Evolutionary conservation across 2,888 invertebrate species (phyloP), one percentile per base, ranked within the genome.

Genomic region (Agyllia agylla): DNA sequence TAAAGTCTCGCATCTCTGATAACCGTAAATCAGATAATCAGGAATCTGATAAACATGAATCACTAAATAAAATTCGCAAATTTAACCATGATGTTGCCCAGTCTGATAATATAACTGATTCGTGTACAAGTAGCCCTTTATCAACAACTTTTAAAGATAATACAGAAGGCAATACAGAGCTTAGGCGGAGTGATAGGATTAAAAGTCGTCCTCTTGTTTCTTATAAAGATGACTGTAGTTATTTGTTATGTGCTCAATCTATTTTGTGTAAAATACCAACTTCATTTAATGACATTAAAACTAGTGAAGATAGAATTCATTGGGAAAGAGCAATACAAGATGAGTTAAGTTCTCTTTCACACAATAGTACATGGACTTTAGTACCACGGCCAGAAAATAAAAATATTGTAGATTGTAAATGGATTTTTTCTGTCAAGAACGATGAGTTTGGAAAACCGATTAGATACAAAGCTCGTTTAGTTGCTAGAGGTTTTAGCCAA

Each of bases 291-390:
- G 92, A 93, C 70, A 91, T 92, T 84, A 83, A 88, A 84, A 80
- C 1, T 79, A 31, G 89, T 9, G 20, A 87, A 31, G 92, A 94
- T 90, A 91, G 82, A 20, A 11, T 2, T 90, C 33, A 89, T 20
- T 94, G 93, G 94, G 64, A 82, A 38, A 6, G 30, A 3, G 92
- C 91, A 24, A 90, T 92, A 27, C 84, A 86, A 35, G 91, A 92
- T 42, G 92, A 94, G 89, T 49, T 93, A 78, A 73, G 94, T 86
- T 94, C 92, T 31, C 90, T 95, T 87, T 5, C 85, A n/a, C 81
- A 30, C 64, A 95, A 95, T 88, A 85, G 94, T 20, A 93, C 94
- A 0, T 94, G 94, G 94, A 91, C 88, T 20, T 49, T 94, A 77
- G 94, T 94, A 15, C 75, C 79, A 8, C 81, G 17, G 35, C 94